Evolutionary conservation across 2,797 vertebrate genomes (phyloP), one percentile per base, ranked within the genome.

Genomic region (Benthosema pterotum): DNA sequence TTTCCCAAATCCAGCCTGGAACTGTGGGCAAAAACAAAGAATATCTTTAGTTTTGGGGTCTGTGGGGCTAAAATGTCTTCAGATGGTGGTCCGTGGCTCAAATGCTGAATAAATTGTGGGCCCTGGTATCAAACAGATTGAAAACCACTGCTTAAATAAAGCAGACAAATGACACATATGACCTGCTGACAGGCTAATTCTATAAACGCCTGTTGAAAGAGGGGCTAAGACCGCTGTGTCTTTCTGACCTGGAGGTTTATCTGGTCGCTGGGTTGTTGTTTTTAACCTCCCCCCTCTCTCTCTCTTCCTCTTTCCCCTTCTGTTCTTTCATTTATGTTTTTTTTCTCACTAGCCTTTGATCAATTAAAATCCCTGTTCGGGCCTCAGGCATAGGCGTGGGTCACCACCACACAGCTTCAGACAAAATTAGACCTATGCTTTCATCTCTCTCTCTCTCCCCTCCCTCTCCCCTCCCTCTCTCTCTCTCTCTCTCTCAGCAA

Each of bases 341-440:
- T 25, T 49, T 32, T 48, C 32, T 38, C 54, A 5, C 38, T 11
- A n/a, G 15, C 65, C 75, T 87, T 82, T 82, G 71, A 84, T 83
- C 66, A 77, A 66, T 78, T 71, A 61, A 77, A 80, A 77, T 65
- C 71, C 52, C 63, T 64, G 69, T 70, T 57, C 18, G 51, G 49
- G 47, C 63, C 74, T 54, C 28, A 17, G 8, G 11, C 38, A n/a
- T 69, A 47, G 57, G 52, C 11, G 53, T 6, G 1, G 68, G 57
- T 28, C 68, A 58, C 19, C 60, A 38, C 32, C 32, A 60, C 59
- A 61, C 59, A 22, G 47, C 11, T 52, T 60, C 54, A 75, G 62
- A 80, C 78, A 69, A 82, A 85, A 80, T 69, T n/a, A 57, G 15
- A 45, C 13, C 2, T 49, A 22, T 38, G 15, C 14, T 50, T 68